phyloP scores from a whole-genome alignment of 1,140 invertebrate genomes.

The Notospermus geniculatus region DNA sequence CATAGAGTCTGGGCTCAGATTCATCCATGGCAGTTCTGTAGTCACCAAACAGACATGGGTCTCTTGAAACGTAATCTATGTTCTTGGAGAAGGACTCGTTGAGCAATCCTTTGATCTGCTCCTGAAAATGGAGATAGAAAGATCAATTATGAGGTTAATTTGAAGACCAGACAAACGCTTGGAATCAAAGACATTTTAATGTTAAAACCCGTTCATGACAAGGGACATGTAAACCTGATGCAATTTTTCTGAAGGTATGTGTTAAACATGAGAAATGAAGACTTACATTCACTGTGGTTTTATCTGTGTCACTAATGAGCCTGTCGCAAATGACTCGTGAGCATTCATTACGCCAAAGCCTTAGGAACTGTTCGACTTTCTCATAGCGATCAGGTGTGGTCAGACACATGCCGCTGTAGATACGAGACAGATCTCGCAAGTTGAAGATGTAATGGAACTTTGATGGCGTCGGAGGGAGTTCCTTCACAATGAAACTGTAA shows the following conservation, averaged over 20 bases:
- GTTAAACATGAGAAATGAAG: no score
- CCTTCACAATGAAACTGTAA: slow-evolving; percentile 62
- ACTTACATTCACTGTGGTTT: slow-evolving; percentile 48
- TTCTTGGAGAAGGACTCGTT: slow-evolving; percentile 48
- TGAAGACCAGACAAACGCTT: no score
- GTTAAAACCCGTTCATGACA: no score
- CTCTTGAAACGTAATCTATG: slow-evolving; percentile 67
- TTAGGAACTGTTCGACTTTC: slow-evolving; percentile 69
- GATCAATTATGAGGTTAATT: no score
- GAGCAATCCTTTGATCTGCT: slow-evolving; percentile 35
- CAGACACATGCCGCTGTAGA: slow-evolving; percentile 75
- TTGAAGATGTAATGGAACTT: slow-evolving; percentile 96
- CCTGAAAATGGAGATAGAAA: slow-evolving; percentile 38
- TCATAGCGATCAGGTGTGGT: slow-evolving; percentile 68
- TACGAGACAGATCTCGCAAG: slow-evolving; percentile 81
- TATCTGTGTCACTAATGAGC: slow-evolving; percentile 69
- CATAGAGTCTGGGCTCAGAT: slow-evolving; percentile 75
- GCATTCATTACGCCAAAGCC: slow-evolving; percentile 89
- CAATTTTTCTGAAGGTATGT: no score
- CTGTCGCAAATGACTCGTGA: slow-evolving; percentile 80
- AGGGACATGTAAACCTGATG: no score
- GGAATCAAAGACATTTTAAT: no score
- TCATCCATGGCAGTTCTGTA: slow-evolving; percentile 80
- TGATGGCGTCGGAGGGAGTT: slow-evolving; percentile 84
- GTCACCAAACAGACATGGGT: slow-evolving; percentile 85